Evolutionary conservation across 2,797 vertebrate species (phyloP).

Genomic region (Eulemur albifrons): DNA sequence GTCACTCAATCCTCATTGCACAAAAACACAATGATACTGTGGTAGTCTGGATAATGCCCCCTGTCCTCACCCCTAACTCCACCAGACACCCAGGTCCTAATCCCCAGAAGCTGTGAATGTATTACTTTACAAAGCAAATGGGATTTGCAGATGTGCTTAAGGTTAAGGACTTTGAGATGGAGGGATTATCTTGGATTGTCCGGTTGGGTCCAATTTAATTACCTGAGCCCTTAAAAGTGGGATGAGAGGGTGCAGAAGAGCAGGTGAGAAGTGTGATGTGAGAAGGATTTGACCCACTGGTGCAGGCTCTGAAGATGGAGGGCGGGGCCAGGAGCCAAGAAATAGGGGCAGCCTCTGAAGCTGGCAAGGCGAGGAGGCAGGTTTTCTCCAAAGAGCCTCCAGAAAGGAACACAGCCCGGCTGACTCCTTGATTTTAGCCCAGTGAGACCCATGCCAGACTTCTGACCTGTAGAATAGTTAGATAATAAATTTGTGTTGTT

Average conservation of each 20-base stretch:
- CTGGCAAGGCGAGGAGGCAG: not conserved
- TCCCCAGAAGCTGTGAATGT: not conserved
- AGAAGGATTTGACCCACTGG: not conserved
- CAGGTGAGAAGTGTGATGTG: not conserved
- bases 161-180: not conserved
- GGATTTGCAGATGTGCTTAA: not conserved
- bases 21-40: not conserved
- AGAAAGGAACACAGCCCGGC: not conserved
- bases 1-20: not conserved
- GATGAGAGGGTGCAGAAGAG: not conserved
- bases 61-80: too few species aligned
- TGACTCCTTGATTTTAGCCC: not conserved
- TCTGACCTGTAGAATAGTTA: not conserved
- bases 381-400: not conserved
- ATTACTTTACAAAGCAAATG: not conserved
- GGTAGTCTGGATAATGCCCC: not conserved
- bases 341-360: not conserved
- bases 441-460: not conserved
- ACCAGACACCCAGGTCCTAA: not conserved
- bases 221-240: not conserved
- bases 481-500: not conserved
- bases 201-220: not conserved
- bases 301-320: not conserved
- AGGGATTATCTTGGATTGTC: not conserved
- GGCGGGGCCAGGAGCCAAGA: not conserved